These are phyloP conservation scores for Tapirus indicus DNA, from an alignment of 2,797 vertebrate genomes.

Conservation along the genomic window DNA sequence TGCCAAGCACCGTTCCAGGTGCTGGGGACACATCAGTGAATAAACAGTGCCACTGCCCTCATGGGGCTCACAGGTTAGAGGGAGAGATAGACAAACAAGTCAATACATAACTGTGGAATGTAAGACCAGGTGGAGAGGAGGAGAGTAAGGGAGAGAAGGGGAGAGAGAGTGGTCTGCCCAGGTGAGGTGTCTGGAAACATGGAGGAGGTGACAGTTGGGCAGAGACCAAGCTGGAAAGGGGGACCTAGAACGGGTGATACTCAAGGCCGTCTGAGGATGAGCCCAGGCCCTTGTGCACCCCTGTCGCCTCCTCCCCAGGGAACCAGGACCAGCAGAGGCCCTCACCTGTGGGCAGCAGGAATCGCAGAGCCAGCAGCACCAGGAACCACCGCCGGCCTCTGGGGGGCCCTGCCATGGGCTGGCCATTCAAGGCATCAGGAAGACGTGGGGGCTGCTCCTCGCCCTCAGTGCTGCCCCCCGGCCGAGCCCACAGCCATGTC, in stretches of 20 bases:
- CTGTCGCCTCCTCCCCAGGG: too few relatives aligned
- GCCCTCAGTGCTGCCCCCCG: neutral
- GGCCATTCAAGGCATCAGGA: slow-evolving; percentile 75
- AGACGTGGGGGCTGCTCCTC: neutral
- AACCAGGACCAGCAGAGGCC: neutral
- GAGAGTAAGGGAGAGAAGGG: neutral
- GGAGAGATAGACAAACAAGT: neutral
- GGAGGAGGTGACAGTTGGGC: neutral
- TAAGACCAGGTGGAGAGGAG: neutral
- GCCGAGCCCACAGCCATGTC: neutral
- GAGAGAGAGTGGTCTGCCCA: neutral
- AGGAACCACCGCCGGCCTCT: slow-evolving; percentile 47
- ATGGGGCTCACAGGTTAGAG: neutral
- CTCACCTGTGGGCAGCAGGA: slow-evolving; percentile 67
- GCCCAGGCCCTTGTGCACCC: accelerated
- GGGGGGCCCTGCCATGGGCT: neutral
- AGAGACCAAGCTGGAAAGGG: neutral
- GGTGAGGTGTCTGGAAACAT: neutral
- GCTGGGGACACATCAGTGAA: neutral
- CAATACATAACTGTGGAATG: neutral
- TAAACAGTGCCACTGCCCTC: neutral
- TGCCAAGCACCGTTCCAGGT: too few relatives aligned
- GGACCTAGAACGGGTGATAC: accelerated
- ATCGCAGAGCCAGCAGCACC: slow-evolving; percentile 37
- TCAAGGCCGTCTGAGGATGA: neutral